Evolutionary conservation across 2,113 vertebrate genomes (phyloP).

Genomic region (Montifringilla adamsi): DNA sequence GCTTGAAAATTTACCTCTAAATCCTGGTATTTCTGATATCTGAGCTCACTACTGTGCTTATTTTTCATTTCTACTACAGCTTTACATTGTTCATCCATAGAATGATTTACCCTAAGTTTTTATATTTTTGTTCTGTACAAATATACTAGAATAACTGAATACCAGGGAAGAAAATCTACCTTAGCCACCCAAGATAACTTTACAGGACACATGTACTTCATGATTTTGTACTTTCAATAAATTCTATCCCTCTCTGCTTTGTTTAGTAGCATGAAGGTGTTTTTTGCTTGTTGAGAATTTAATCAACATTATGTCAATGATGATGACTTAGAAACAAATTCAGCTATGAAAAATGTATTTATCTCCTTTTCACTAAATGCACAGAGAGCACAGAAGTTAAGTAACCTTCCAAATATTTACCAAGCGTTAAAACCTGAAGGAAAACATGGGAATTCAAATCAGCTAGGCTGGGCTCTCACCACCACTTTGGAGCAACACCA

Average conservation of each 20-base stretch:
- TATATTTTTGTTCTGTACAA: background rate
- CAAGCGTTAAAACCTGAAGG: background rate
- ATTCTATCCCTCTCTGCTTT: background rate
- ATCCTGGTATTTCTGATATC: background rate
- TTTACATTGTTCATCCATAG: background rate
- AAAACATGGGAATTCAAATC: background rate
- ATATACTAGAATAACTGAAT: background rate
- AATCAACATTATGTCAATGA: background rate
- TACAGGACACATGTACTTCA: background rate
- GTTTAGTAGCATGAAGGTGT: background rate
- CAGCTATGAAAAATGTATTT: background rate
- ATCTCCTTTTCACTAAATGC: background rate
- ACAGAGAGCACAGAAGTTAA: background rate
- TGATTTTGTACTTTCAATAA: background rate
- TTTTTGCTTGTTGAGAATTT: background rate
- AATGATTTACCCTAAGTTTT: background rate
- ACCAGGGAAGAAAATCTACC: background rate
- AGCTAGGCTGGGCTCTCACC: background rate
- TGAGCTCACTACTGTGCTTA: background rate
- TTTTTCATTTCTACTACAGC: background rate
- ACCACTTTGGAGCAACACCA: background rate
- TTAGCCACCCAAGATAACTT: background rate
- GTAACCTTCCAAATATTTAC: background rate
- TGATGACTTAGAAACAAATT: background rate
- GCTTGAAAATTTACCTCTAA: background rate